Conservation (phyloP, 2,888 invertebrate genomes). For the Oxytorus armatus region DNA sequence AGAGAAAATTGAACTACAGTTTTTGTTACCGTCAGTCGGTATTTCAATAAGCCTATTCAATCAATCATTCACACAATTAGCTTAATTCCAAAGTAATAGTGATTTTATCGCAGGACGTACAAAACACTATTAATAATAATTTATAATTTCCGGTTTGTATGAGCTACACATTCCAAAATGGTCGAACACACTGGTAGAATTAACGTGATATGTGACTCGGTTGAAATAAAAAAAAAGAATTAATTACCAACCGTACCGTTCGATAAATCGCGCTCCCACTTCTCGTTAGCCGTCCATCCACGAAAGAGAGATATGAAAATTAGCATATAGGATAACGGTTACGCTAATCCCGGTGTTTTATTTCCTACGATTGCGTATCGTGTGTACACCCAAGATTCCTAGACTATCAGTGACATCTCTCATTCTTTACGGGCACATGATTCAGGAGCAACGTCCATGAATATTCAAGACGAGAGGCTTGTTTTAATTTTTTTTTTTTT, state of each 20-base stretch:
- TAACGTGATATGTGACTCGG: background rate
- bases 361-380: slow-evolving; percentile 12
- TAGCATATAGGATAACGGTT: slow-evolving; percentile 32
- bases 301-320: slow-evolving; percentile 23
- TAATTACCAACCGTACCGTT: background rate
- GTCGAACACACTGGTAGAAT: background rate
- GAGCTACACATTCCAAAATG: background rate
- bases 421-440: slow-evolving; percentile 4
- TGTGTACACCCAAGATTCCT: slow-evolving; percentile 7
- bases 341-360: slow-evolving; percentile 6
- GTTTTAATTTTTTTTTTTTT: background rate
- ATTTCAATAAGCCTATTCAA: no score
- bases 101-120: background rate
- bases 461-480: slow-evolving; percentile 45
- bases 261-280: slow-evolving; percentile 6
- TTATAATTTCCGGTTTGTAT: background rate
- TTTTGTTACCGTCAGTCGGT: no score
- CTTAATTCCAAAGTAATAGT: no score
- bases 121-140: background rate
- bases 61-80: no score
- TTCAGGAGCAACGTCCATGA: slow-evolving; percentile 35
- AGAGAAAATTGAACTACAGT: no score
- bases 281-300: background rate
- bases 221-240: slow-evolving; percentile 1
- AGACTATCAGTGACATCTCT: slow-evolving; percentile 3